Base-by-base conservation (phyloP, 2,888 invertebrate species). In the Thysanoteuthis rhombus region DNA sequence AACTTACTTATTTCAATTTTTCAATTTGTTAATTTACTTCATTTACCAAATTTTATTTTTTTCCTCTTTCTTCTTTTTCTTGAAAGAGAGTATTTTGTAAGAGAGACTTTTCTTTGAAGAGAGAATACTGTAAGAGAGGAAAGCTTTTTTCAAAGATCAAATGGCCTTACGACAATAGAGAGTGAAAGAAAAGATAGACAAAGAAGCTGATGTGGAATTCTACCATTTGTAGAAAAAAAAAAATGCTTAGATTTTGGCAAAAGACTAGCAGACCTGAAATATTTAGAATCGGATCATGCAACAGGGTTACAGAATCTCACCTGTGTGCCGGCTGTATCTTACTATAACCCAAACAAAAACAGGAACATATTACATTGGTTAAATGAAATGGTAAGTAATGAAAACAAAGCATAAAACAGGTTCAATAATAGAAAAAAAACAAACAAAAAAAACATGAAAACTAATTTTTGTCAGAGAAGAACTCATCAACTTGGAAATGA, bases 301-400 rank as follows among this genome's bases (percentile, higher is more conserved):
- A 40, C 36, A 40, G 92, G n/a, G 8, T 42, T 40, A 45, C 39
- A 45, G 19, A 92, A 32, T 45, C 39, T 40, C 47, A 42, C 92
- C 47, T 92, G 42, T n/a, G 47, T 40, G 47, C 42, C 42, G 92
- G 36, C 47, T 38, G 47, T 92, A 92, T 92, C 38, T 92, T 40
- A 36, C 92, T 36, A 36, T n/a, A 92, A 47, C 36, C 92, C 47
- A 47, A 92, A 36, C 25, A 92, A 92, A 92, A 92, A 92, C n/a
- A 40, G 22, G 92, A 45, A 92, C 6, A 40, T 92, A 39, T 91
- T 91, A 42, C 42, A 40, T 39, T 36, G n/a, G 22, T 36, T 25
- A 92, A 92, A 47, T 8, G 22, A 38, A 42, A 92, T 42, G 32
- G 28, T n/a, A 75, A 12, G 16, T 25, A 36, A 12, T 12, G n/a